Evolutionary conservation across 2,113 vertebrate genomes (phyloP).

Genomic region (Scolopax mira): DNA sequence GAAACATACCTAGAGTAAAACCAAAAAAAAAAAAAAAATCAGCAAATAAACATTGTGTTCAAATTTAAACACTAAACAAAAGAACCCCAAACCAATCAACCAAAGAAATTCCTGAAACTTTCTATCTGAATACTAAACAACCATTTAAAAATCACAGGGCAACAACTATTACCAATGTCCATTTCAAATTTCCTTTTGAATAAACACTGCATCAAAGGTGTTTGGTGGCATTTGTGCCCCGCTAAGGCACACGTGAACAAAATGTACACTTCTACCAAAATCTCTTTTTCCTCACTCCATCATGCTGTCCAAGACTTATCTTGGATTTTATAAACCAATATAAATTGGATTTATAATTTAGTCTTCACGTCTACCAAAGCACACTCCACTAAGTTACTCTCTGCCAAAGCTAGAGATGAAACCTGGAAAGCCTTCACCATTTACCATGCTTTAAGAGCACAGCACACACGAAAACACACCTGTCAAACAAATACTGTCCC

Average conservation of each 20-base stretch:
- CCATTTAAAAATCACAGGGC: neutral
- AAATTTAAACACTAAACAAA: neutral
- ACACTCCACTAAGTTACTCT: neutral
- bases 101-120: neutral
- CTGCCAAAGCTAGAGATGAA: neutral
- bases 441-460: neutral
- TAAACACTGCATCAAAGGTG: neutral
- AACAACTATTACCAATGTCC: neutral
- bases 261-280: neutral
- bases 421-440: neutral
- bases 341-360: too few species aligned
- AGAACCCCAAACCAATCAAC: too few species aligned
- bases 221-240: neutral
- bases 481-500: neutral
- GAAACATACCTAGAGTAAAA: neutral
- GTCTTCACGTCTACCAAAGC: neutral
- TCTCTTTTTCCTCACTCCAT: neutral
- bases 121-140: neutral
- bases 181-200: neutral
- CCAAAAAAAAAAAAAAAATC: neutral
- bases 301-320: neutral
- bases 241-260: neutral
- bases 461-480: neutral
- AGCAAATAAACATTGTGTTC: neutral
- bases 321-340: neutral